Conservation (phyloP, 2,797 vertebrate genomes). For the Gallinago stenura region DNA sequence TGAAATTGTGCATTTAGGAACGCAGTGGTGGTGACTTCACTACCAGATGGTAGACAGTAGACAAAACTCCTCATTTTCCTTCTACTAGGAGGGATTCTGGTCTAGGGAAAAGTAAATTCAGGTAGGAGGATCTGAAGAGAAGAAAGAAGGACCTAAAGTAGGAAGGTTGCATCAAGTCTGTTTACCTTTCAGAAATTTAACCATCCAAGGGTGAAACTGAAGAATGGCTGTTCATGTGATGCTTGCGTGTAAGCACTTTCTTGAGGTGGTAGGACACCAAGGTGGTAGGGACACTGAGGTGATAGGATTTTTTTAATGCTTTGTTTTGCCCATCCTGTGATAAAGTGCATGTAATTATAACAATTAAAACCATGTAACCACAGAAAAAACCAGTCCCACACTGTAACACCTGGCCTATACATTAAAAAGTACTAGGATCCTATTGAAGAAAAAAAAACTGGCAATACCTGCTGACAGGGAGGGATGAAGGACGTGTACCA, state of each 20-base stretch:
- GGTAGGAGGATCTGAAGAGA: not conserved
- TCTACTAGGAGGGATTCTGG: not conserved
- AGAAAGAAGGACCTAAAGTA: not conserved
- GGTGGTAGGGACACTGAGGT: rapidly evolving
- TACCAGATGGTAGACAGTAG: not conserved
- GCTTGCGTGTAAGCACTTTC: not conserved
- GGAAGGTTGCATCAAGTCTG: not conserved
- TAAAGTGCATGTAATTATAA: not conserved
- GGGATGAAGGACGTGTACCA: not conserved
- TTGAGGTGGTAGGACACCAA: not conserved
- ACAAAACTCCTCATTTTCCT: not conserved
- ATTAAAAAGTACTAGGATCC: not conserved
- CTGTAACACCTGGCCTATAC: not conserved
- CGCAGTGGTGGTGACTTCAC: not conserved
- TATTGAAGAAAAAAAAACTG: not conserved
- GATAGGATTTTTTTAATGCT: not conserved
- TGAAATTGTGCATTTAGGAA: not conserved
- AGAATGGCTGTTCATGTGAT: not conserved
- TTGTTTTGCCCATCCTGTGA: not conserved
- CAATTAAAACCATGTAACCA: not conserved
- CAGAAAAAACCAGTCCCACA: not conserved
- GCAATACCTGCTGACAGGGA: not conserved
- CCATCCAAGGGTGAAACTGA: not conserved
- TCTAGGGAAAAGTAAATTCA: not conserved
- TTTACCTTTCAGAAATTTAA: not conserved